phyloP scores from a whole-genome alignment of 2,797 vertebrate genomes.

The Fratercula arctica region DNA sequence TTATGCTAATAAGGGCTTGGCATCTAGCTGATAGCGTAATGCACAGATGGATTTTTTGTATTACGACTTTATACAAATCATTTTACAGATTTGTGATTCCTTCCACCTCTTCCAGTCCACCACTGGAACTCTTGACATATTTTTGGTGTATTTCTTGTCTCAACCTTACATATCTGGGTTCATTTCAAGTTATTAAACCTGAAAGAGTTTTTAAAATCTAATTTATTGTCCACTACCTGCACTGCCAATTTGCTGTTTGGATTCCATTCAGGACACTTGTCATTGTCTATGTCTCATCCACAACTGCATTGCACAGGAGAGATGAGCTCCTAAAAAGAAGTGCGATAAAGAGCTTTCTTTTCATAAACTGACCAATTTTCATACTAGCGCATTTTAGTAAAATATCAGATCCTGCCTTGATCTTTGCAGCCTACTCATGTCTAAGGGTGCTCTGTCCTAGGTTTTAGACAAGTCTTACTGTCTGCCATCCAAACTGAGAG shows the following conservation, averaged over 20 bases:
- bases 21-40: not conserved
- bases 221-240: not conserved
- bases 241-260: not conserved
- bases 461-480: not conserved
- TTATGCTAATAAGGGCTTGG: not conserved
- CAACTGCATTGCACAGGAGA: not conserved
- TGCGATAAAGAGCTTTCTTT: not conserved
- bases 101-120: not conserved
- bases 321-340: not conserved
- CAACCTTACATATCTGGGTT: not conserved
- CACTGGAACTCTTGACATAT: not conserved
- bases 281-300: not conserved
- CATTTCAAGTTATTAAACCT: not conserved
- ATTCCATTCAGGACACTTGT: not conserved
- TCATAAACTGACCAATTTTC: not conserved
- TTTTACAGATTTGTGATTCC: not conserved
- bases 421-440: not conserved
- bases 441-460: not conserved
- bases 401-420: not conserved
- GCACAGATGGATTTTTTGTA: not conserved
- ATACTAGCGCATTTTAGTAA: not conserved
- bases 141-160: not conserved
- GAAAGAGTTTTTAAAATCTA: conserved; percentile 1
- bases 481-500: not conserved
- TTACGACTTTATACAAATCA: not conserved